Percentiles rank a stretch among this genome's conserved stretches.
Conservation (phyloP, 2,113 vertebrate genomes). For the Psephotus haematonotus region DNA sequence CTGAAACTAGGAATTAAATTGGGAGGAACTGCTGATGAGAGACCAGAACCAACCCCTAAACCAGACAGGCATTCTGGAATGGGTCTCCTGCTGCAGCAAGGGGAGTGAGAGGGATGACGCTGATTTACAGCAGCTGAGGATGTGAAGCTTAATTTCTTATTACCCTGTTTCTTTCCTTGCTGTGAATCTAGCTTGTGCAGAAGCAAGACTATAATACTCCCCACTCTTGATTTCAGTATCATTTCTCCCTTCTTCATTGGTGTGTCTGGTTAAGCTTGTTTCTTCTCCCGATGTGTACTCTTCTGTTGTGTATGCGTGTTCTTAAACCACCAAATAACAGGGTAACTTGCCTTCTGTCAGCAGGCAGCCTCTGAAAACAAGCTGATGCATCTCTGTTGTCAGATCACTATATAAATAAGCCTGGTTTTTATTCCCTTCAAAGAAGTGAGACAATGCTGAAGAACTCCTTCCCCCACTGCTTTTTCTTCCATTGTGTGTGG, state of each 20-base stretch:
- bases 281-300: background rate
- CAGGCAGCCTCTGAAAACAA: constrained; percentile 58
- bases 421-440: constrained; percentile 14
- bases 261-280: background rate
- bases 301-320: background rate
- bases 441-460: constrained; percentile 42
- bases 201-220: background rate
- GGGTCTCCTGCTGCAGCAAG: background rate
- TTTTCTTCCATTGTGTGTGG: background rate
- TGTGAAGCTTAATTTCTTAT: background rate
- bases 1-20: constrained; percentile 46
- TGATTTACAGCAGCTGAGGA: background rate
- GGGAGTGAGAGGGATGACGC: background rate
- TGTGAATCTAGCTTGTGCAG: background rate
- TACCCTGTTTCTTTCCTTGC: background rate
- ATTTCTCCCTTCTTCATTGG: background rate
- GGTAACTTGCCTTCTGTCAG: constrained; percentile 47
- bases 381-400: constrained; percentile 46
- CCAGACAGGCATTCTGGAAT: background rate
- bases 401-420: constrained; percentile 60
- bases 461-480: background rate
- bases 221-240: background rate
- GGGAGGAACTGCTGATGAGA: constrained; percentile 15
- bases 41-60: background rate
- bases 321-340: constrained; percentile 58